A percentile compares a stretch with the other conserved stretches of the same genome.
Evolutionary conservation across 2,888 invertebrate species (phyloP).

Genomic region (Rhaphigaster nebulosa): DNA sequence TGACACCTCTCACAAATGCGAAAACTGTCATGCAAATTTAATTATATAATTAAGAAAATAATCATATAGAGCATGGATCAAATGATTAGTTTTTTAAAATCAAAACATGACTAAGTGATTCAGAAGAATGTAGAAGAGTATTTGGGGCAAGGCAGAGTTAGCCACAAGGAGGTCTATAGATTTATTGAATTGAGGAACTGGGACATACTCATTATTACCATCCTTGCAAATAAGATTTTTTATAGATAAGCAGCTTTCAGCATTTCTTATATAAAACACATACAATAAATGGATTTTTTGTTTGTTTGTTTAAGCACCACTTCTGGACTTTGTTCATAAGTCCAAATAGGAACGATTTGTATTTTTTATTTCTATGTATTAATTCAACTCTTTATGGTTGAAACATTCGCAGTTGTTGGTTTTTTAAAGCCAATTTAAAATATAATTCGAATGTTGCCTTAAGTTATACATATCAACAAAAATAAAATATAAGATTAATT

Average conservation of each 20-base stretch:
- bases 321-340: neutral
- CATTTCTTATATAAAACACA: neutral
- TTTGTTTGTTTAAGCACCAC: neutral
- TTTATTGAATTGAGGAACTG: constrained; percentile 20
- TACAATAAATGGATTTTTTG: neutral
- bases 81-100: neutral
- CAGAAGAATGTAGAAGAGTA: neutral
- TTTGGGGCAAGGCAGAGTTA: constrained; percentile 8
- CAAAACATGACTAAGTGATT: neutral
- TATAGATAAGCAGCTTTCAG: neutral
- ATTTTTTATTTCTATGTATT: neutral
- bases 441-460: no score
- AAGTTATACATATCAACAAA: neutral
- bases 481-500: neutral
- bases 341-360: neutral
- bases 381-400: neutral
- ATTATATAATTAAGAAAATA: neutral
- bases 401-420: neutral
- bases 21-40: neutral
- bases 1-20: no score
- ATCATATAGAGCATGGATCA: neutral
- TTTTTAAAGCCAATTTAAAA: neutral
- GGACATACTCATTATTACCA: neutral
- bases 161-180: constrained; percentile 6
- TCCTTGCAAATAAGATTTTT: neutral